Conservation (phyloP, 2,888 invertebrate genomes). For the Drosophila hamatofila region DNA sequence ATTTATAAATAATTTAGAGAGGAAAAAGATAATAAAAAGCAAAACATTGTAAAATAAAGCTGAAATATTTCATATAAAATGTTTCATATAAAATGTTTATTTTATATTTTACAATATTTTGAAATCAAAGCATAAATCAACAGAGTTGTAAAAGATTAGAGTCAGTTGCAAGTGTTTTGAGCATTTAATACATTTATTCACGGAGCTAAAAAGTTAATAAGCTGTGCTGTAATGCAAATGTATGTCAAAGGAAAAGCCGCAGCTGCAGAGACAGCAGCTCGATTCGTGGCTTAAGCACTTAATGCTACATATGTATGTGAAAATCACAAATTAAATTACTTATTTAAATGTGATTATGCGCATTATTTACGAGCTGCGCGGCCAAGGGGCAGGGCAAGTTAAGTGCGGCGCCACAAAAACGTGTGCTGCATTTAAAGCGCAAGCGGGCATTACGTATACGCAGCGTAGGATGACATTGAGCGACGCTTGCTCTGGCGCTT, state of each 20-base stretch:
- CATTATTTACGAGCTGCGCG: conserved; percentile 69
- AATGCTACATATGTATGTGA: conserved; percentile 55
- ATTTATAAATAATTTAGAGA: neutral
- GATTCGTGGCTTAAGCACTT: conserved; percentile 48
- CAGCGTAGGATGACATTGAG: conserved; percentile 65
- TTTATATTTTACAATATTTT: too few species aligned
- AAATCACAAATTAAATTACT: conserved; percentile 80
- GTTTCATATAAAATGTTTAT: too few species aligned
- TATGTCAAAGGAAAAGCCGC: neutral
- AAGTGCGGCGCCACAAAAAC: conserved; percentile 73
- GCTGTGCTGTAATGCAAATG: conserved; percentile 6
- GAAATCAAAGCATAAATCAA: neutral
- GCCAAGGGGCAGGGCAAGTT: conserved; percentile 41
- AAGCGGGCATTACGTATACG: conserved; percentile 69
- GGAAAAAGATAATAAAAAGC: neutral
- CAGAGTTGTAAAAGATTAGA: neutral
- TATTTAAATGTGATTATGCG: conserved; percentile 78
- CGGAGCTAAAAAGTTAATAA: neutral
- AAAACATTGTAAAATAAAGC: neutral
- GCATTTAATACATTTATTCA: neutral
- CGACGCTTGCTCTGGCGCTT: conserved; percentile 61
- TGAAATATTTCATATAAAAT: neutral
- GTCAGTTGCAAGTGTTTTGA: neutral
- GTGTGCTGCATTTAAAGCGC: conserved; percentile 69
- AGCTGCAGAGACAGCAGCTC: conserved; percentile 12